phyloP scores from a whole-genome alignment of 2,797 vertebrate genomes.

The Luscinia luscinia region DNA sequence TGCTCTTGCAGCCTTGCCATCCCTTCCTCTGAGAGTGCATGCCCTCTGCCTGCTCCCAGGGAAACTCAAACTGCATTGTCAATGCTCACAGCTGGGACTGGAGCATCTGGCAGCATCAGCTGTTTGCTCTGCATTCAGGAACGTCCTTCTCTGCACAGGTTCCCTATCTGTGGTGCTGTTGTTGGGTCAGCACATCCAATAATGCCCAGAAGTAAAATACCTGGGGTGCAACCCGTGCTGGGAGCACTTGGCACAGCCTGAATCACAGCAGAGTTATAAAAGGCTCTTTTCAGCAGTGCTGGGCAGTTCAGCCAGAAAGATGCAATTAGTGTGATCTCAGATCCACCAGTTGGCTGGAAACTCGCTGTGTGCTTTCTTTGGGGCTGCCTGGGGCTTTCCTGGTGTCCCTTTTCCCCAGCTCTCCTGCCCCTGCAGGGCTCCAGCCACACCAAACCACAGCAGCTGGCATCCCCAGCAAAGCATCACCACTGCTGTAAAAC shows the following conservation, averaged over 20 bases:
- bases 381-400: background rate
- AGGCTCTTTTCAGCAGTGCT: background rate
- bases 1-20: background rate
- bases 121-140: background rate
- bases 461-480: background rate
- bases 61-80: background rate
- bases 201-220: background rate
- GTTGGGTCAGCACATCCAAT: background rate
- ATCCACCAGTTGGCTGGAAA: background rate
- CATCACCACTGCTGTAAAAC: background rate
- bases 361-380: background rate
- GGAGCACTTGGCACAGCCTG: background rate
- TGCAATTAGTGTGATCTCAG: background rate
- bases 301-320: background rate
- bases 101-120: background rate
- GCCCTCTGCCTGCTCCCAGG: background rate
- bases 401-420: background rate
- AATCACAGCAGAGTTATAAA: background rate
- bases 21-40: conserved; percentile 10
- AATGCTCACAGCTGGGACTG: background rate
- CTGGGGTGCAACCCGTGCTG: background rate
- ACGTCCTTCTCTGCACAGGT: background rate
- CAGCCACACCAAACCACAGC: background rate
- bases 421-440: background rate
- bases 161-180: background rate